These are phyloP conservation scores for Hypanus sabinus DNA, from an alignment of 2,113 vertebrate genomes.

Conservation along the genomic window DNA sequence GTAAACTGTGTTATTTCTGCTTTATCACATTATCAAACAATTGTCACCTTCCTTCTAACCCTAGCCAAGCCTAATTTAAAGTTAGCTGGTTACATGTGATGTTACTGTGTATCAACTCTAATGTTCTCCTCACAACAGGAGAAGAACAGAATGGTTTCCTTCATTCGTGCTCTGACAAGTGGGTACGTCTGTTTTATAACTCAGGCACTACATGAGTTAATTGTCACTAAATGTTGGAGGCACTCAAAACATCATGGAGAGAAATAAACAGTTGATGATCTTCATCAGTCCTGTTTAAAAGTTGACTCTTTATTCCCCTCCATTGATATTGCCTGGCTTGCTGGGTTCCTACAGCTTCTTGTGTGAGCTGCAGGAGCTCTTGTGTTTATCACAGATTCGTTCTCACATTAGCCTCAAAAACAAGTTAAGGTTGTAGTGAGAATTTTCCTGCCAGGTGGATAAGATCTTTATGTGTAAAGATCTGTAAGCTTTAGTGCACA, in stretches of 20 bases:
- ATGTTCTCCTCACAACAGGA: slow-evolving; percentile 5
- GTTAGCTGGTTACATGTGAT: background rate
- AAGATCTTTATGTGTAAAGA: no score
- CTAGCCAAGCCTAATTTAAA: slow-evolving; percentile 7
- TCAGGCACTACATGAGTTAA: background rate
- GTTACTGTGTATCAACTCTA: background rate
- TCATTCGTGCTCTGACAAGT: background rate
- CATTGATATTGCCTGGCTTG: no score
- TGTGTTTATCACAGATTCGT: background rate
- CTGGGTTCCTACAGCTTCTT: no score
- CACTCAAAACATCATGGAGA: background rate
- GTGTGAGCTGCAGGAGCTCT: no score
- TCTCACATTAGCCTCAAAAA: background rate
- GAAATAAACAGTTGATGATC: no score
- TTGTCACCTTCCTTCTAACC: background rate
- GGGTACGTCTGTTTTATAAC: background rate
- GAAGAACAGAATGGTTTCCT: background rate
- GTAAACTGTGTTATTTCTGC: background rate
- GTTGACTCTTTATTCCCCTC: no score
- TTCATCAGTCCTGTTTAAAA: no score
- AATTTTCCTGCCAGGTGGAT: no score
- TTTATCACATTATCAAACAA: slow-evolving; percentile 30
- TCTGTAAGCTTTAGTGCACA: background rate
- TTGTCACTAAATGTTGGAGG: background rate
- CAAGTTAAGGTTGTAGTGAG: background rate